Evolutionary conservation across 1,140 invertebrate genomes (phyloP).

Genomic region (Ooceraea biroi): DNA sequence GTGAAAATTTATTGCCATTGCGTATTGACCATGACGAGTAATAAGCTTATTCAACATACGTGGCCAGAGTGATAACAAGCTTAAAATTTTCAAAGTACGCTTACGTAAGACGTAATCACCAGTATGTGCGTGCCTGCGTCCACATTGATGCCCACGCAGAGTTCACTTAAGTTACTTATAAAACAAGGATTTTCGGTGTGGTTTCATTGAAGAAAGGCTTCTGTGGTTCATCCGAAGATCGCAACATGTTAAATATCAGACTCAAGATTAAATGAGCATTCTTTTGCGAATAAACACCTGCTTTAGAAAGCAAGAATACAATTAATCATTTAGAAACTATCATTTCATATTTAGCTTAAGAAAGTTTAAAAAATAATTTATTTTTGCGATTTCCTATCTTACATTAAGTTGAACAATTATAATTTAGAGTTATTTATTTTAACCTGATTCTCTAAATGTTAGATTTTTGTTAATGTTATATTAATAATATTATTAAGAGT

Average conservation of each 20-base stretch:
- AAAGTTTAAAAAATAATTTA: background rate
- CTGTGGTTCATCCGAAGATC: background rate
- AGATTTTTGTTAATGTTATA: background rate
- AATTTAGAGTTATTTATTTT: background rate
- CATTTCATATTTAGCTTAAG: background rate
- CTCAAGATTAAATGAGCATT: background rate
- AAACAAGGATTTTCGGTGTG: background rate
- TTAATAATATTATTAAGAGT: background rate
- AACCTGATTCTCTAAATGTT: background rate
- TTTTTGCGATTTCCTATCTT: background rate
- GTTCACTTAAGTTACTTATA: slow-evolving; percentile 44
- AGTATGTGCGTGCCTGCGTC: slow-evolving; percentile 9
- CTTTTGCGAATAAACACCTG: background rate
- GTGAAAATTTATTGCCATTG: background rate
- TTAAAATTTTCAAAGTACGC: slow-evolving; percentile 31
- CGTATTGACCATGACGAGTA: background rate
- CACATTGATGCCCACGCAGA: background rate
- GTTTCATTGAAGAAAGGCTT: background rate
- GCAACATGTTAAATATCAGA: background rate
- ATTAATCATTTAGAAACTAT: background rate
- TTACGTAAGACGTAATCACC: slow-evolving; percentile 7
- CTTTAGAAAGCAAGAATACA: background rate
- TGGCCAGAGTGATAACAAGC: slow-evolving; percentile 29
- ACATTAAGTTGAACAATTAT: too few relatives aligned
- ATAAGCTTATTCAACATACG: slow-evolving; percentile 20